phyloP scores from a whole-genome alignment of 2,888 invertebrate species.

The Chrysopilus asiliformis region DNA sequence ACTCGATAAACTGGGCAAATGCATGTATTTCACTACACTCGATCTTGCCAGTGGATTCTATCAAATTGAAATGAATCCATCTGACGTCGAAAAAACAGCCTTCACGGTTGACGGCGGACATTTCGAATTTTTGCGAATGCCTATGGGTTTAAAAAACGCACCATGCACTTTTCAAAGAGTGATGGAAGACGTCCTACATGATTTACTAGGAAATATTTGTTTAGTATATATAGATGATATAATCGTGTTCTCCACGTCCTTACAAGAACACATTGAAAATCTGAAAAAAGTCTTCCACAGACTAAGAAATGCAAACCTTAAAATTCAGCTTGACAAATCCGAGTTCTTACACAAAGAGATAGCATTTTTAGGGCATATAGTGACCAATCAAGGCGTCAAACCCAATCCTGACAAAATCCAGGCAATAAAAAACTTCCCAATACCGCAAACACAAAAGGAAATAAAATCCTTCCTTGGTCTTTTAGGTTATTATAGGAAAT shows the following conservation, averaged over 20 bases:
- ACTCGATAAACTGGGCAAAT: too few species aligned
- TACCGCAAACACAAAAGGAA: slow-evolving; percentile 14
- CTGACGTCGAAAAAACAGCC: slow-evolving; percentile 21
- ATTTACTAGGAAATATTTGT: slow-evolving; percentile 1
- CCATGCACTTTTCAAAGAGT: slow-evolving; percentile 1
- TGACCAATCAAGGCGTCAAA: neutral
- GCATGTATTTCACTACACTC: too few species aligned
- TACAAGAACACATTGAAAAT: too few species aligned
- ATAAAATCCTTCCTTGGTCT: slow-evolving; percentile 14
- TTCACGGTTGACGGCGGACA: slow-evolving; percentile 10
- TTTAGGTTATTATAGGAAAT: too few species aligned
- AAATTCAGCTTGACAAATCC: too few species aligned
- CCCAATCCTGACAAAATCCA: too few species aligned
- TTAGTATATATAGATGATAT: slow-evolving; percentile 3
- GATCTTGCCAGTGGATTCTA: slow-evolving; percentile 25
- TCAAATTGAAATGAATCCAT: slow-evolving; percentile 20
- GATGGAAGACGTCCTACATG: neutral
- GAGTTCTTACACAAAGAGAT: slow-evolving; percentile 20
- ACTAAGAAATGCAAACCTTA: neutral
- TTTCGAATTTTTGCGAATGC: slow-evolving; percentile 7
- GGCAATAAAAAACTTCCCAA: too few species aligned
- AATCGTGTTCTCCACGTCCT: too few species aligned
- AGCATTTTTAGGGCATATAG: slow-evolving; percentile 21
- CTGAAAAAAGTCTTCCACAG: too few species aligned
- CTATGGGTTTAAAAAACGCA: slow-evolving; percentile 1